Evolutionary conservation across 2,797 vertebrate species (phyloP).

Genomic region (Poeciliopsis turneri): DNA sequence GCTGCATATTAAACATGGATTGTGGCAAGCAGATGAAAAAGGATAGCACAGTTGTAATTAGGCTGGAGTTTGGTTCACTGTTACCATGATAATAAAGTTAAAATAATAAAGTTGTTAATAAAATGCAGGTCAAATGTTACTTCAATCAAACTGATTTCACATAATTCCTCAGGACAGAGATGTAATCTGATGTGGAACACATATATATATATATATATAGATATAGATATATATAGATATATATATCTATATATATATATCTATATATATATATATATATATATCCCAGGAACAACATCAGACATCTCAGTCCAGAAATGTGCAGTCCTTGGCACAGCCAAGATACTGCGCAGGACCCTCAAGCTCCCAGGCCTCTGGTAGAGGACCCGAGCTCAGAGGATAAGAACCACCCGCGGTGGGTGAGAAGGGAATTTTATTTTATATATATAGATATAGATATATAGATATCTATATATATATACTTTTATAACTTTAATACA

Average conservation of each 20-base stretch:
- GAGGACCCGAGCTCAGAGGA: too few species aligned
- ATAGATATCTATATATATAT: background rate
- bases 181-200: conserved; percentile 3
- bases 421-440: too few species aligned
- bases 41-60: conserved; percentile 59
- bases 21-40: conserved; percentile 48
- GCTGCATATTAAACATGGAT: conserved; percentile 48
- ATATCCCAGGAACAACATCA: too few species aligned
- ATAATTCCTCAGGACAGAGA: conserved; percentile 24
- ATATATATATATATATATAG: too few species aligned
- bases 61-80: conserved; percentile 27
- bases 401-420: too few species aligned
- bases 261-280: too few species aligned
- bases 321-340: too few species aligned
- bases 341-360: too few species aligned
- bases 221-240: too few species aligned
- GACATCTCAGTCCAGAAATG: too few species aligned
- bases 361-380: too few species aligned
- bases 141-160: conserved; percentile 44
- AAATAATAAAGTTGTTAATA: conserved; percentile 42
- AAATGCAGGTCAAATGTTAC: conserved; percentile 47
- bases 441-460: too few species aligned
- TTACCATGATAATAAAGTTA: conserved; percentile 38
- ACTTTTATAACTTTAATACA: conserved; percentile 30
- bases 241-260: background rate